Percentiles rank a stretch among this genome's conserved stretches.
Evolutionary conservation across 2,113 vertebrate genomes (phyloP).

Genomic region (Strix uralensis): DNA sequence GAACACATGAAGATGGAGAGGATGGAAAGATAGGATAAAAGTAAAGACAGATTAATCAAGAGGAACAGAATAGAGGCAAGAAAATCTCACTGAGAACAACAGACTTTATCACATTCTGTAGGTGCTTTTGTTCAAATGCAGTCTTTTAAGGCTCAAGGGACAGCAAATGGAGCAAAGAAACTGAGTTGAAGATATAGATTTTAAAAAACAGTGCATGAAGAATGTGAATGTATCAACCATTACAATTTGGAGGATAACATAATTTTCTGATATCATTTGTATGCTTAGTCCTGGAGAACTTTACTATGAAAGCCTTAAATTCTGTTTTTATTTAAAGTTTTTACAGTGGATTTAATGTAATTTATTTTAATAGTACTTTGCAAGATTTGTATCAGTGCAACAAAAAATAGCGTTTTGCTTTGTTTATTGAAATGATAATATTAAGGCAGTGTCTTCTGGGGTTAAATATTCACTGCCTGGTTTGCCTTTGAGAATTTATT

Average conservation of each 20-base stretch:
- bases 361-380: neutral
- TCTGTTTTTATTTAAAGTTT: neutral
- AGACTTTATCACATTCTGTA: neutral
- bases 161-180: neutral
- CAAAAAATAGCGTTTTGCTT: neutral
- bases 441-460: neutral
- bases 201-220: neutral
- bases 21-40: neutral
- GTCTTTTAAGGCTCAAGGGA: neutral
- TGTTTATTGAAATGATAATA: neutral
- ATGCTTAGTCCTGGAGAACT: neutral
- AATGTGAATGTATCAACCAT: neutral
- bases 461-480: neutral
- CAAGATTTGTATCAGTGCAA: neutral
- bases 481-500: neutral
- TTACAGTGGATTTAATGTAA: neutral
- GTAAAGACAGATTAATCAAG: neutral
- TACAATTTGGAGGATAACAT: neutral
- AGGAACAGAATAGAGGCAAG: neutral
- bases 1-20: neutral
- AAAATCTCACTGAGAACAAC: neutral
- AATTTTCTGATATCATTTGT: neutral
- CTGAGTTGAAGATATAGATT: neutral
- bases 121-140: neutral
- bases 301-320: neutral